phyloP scores from a whole-genome alignment of 2,797 vertebrate genomes.

The Sebastes melanostomus region DNA sequence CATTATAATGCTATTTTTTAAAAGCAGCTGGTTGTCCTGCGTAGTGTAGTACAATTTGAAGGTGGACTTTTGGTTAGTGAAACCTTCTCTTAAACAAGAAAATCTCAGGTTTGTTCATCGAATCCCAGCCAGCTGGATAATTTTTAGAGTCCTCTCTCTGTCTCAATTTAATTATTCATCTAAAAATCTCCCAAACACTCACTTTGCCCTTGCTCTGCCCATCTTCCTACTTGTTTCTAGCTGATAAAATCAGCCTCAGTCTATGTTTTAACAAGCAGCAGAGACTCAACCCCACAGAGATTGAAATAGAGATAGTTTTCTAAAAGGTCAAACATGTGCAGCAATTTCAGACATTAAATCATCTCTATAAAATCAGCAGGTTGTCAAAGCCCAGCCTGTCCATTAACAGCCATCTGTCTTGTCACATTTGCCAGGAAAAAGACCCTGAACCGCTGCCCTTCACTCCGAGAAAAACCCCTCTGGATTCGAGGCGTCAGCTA shows the following conservation, averaged over 20 bases:
- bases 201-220: neutral
- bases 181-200: neutral
- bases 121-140: neutral
- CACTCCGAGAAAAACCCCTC: constrained; percentile 14
- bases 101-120: neutral
- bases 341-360: constrained; percentile 4
- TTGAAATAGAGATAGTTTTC: neutral
- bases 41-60: neutral
- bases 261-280: neutral
- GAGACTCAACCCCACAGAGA: neutral
- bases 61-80: neutral
- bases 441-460: constrained; percentile 16
- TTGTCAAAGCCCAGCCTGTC: neutral
- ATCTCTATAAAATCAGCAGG: constrained; percentile 7
- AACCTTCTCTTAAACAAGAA: neutral
- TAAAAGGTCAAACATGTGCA: neutral
- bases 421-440: constrained; percentile 21
- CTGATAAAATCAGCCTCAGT: neutral
- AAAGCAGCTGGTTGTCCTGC: neutral
- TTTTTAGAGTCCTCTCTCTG: neutral
- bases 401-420: constrained; percentile 29
- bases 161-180: neutral
- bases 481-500: constrained; percentile 25
- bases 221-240: neutral
- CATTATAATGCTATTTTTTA: neutral